Evolutionary conservation across 2,113 vertebrate species (phyloP).

Genomic region (Corydoras sp.): DNA sequence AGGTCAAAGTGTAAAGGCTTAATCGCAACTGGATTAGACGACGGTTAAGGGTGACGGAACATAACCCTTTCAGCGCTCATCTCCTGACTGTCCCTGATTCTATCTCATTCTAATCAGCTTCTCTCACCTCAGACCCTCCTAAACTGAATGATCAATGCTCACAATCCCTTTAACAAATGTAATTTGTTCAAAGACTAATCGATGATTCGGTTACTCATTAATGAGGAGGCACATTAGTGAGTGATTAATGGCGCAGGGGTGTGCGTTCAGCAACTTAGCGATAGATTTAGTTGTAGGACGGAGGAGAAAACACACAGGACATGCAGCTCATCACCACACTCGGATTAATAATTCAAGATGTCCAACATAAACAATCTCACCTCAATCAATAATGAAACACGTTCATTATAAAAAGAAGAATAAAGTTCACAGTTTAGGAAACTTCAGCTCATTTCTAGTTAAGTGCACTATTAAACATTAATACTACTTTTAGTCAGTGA

Average conservation of each 20-base stretch:
- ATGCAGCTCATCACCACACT: neutral
- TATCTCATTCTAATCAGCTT: neutral
- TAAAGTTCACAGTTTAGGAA: too few relatives aligned
- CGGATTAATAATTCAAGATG: neutral
- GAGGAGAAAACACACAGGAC: neutral
- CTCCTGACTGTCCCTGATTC: neutral
- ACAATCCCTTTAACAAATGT: slow-evolving; percentile 12
- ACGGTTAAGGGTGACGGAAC: neutral
- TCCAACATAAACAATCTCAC: neutral
- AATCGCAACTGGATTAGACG: neutral
- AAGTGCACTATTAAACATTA: too few relatives aligned
- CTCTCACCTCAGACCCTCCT: slow-evolving; percentile 1
- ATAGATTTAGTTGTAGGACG: neutral
- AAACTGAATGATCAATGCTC: slow-evolving; percentile 1
- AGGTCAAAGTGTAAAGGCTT: slow-evolving; percentile 2
- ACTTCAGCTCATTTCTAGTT: too few relatives aligned
- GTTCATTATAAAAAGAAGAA: too few relatives aligned
- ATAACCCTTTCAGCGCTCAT: neutral
- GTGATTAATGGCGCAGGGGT: slow-evolving; percentile 20
- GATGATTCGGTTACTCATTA: slow-evolving; percentile 18
- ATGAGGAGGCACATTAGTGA: slow-evolving; percentile 13
- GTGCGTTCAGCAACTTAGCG: slow-evolving; percentile 23
- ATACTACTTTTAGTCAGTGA: too few relatives aligned
- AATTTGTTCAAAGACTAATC: slow-evolving; percentile 18
- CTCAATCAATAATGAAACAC: neutral